phyloP scores from a whole-genome alignment of 2,888 invertebrate genomes.

The Microchrysa polita region DNA sequence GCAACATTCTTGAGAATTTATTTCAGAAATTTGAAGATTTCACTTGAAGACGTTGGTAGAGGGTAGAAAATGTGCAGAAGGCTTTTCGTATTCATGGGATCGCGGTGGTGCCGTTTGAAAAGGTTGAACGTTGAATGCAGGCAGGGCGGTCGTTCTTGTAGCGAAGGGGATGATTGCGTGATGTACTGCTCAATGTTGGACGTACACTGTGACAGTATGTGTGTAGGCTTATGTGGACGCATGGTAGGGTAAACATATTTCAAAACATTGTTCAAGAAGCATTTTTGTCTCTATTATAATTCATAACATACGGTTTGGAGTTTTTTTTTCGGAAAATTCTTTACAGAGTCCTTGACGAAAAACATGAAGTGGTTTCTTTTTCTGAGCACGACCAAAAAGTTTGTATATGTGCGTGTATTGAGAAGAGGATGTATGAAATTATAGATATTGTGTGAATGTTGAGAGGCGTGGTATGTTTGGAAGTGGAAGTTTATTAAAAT shows the following conservation, averaged over 20 bases:
- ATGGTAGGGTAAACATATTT: background rate
- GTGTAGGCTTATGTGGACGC: background rate
- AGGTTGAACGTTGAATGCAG: background rate
- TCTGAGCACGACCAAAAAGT: background rate
- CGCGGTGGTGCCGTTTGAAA: no score
- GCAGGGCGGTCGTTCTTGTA: background rate
- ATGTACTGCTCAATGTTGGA: background rate
- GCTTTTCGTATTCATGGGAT: no score
- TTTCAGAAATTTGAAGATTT: slow-evolving; percentile 35
- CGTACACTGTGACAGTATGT: background rate
- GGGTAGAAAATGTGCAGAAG: slow-evolving; percentile 11
- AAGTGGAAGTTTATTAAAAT: slow-evolving; percentile 33
- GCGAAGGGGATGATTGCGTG: slow-evolving; percentile 4
- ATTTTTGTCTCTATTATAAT: background rate
- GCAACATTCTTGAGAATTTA: slow-evolving; percentile 38
- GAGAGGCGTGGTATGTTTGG: background rate
- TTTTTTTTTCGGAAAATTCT: slow-evolving; percentile 22
- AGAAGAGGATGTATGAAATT: background rate
- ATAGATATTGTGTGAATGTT: background rate
- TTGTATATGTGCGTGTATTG: background rate
- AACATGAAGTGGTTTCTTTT: slow-evolving; percentile 24
- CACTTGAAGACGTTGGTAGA: slow-evolving; percentile 17
- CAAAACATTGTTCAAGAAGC: background rate
- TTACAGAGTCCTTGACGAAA: slow-evolving; percentile 4
- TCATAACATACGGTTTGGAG: slow-evolving; percentile 25